phyloP scores from a whole-genome alignment of 2,113 vertebrate genomes.

The Ictidomys tridecemlineatus region DNA sequence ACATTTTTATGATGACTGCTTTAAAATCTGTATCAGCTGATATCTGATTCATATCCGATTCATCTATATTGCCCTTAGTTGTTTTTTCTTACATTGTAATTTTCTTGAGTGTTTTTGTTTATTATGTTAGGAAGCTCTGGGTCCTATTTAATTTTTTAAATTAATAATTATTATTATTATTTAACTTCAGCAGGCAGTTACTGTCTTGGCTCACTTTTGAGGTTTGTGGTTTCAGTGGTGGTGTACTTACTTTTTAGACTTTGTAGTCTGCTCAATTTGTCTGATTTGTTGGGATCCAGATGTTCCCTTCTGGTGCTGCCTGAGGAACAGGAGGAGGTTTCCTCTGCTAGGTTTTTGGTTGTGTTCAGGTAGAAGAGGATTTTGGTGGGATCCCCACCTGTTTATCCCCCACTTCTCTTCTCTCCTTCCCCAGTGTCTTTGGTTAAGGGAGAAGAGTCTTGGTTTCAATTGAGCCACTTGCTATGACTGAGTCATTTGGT shows the following conservation, averaged over 20 bases:
- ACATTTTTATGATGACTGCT: slow-evolving; percentile 23
- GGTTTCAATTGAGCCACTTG: background rate
- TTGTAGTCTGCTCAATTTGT: background rate
- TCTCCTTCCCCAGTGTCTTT: background rate
- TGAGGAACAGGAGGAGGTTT: background rate
- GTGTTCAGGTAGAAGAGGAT: background rate
- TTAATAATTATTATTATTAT: too few relatives aligned
- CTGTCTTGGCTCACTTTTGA: background rate
- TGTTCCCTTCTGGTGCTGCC: background rate
- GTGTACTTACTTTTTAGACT: background rate
- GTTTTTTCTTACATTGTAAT: slow-evolving; percentile 50
- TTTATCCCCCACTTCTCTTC: background rate
- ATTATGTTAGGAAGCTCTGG: background rate
- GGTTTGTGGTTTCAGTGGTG: background rate
- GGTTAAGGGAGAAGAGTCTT: background rate
- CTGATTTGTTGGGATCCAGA: background rate
- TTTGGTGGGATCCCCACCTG: background rate
- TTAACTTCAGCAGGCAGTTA: background rate
- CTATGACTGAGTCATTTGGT: background rate
- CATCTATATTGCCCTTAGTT: background rate
- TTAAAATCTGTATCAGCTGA: slow-evolving; percentile 1
- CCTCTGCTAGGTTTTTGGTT: background rate
- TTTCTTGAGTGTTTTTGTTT: slow-evolving; percentile 41
- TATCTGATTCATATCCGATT: background rate
- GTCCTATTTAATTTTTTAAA: background rate